Base-by-base conservation (phyloP, 2,113 vertebrate species). In the Serinus canaria region DNA sequence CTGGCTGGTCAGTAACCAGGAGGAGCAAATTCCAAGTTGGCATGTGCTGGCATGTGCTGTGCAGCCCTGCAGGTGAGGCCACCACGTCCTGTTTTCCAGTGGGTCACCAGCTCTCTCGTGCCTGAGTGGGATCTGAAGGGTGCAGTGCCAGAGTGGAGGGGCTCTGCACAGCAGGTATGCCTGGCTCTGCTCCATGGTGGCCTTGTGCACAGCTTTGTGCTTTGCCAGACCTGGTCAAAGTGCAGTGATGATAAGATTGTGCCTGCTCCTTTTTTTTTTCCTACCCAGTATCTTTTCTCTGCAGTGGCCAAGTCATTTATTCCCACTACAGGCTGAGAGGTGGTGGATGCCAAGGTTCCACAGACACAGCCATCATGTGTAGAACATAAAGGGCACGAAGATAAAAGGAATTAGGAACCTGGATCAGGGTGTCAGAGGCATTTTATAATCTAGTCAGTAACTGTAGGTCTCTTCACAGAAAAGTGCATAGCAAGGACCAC, bases 191-290 rank as follows among this genome's bases (percentile, higher is more conserved):
- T 92, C 91, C 90, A 66, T 0, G 0, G 31, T 81, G 70, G 93
- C 94, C 86, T 96, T 91, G 94, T 6, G 7, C 77, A 49, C 79
- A 64, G 85, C 73, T 73, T 89, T 94, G 70, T 81, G 39, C 46
- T 79, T 39, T 47, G 69, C 92, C 82, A 91, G 83, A 72, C 75
- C 90, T 52, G 92, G 92, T 81, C 95, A 94, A 92, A 97, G 96
- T 93, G 66, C 96, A 94, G 2, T 4, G 31, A 30, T 0, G 94
- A 94, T 92, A 96, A 97, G 88, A 90, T 83, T 79, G 73, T 46
- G 27, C 0, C 0, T 53, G 75, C 46, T 83, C 19, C 21, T 15
- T 77, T 44, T 56, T 77, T 69, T 90, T 83, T 67, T 25, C 66
- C 70, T 88, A 43, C 9, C 10, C 52, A 3, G 11, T 80, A n/a